Base-by-base conservation (phyloP, 1,140 invertebrate species). In the Batillaria attramentaria region DNA sequence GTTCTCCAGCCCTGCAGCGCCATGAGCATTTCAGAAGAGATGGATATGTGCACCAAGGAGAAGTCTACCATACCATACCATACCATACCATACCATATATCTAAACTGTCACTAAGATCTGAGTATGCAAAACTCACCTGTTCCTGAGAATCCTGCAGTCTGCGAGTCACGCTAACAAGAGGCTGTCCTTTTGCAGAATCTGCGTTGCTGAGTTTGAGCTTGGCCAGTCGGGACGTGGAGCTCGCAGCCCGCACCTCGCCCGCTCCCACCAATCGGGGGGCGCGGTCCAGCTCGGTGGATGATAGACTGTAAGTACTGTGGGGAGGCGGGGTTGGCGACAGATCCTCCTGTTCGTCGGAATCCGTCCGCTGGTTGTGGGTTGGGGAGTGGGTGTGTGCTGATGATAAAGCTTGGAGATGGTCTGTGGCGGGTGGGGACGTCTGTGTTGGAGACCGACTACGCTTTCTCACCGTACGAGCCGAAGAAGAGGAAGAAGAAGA, bases 141-240 rank as follows among this genome's bases (percentile, higher is more conserved):
- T n/a, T 75, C 73, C 73, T 75, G 54, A 10, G 73, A 37, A 3
- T 75, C 54, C 54, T 65, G 73, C 35, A 75, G 57, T 13, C 39
- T 60, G 42, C 73, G 57, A n/a, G 31, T 57, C 39, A 43, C 6
- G 35, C 28, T 75, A 28, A 72, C 33, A 35, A 37, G 33, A 2
- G 20, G 33, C 16, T 50, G 37, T 33, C 0, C 35, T n/a, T 43
- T 18, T 37, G 24, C 72, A 8, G 72, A 57, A 5, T 75, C 73
- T 16, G 13, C 42, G 35, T 24, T n/a, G 10, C 5, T 8, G 33
- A 62, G 54, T 10, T 75, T 75, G 20, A 41, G 33, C 33, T 65
- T 62, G 24, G 54, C 37, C 37, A 75, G 37, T 5, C 33, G 57
- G n/a, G 73, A n/a, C 68, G n/a, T n/a, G n/a, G n/a, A 46, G 33